phyloP scores from a whole-genome alignment of 2,888 invertebrate species.

The Cataglyphis cursor region DNA sequence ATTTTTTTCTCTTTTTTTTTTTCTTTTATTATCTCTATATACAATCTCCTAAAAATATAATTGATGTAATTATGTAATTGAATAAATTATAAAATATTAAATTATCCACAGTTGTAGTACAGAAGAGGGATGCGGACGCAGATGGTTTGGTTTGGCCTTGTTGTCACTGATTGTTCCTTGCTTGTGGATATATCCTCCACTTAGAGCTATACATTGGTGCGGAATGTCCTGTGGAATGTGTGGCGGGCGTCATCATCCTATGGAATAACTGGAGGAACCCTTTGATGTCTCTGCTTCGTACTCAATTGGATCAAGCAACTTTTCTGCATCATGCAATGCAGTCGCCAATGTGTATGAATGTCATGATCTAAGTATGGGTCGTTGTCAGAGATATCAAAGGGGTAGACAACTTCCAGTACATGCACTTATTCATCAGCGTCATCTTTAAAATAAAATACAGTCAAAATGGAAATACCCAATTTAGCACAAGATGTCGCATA shows the following conservation, averaged over 20 bases:
- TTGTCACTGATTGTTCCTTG: constrained; percentile 96
- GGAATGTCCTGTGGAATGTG: constrained; percentile 93
- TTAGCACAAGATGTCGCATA: constrained; percentile 74
- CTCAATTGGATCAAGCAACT: constrained; percentile 74
- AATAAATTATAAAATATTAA: constrained; percentile 61
- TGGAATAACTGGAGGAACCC: constrained; percentile 86
- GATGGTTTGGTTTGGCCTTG: constrained; percentile 95
- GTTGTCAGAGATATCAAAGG: constrained; percentile 86
- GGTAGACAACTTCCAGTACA: constrained; percentile 85
- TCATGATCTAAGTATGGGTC: constrained; percentile 83
- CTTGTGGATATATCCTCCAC: constrained; percentile 96
- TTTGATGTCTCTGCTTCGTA: constrained; percentile 85
- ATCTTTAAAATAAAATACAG: constrained; percentile 79
- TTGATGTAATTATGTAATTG: neutral
- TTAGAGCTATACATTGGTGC: constrained; percentile 94
- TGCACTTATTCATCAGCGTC: constrained; percentile 85
- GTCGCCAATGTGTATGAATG: constrained; percentile 85
- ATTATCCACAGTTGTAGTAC: constrained; percentile 82
- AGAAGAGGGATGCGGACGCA: constrained; percentile 92
- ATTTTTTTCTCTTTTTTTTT: neutral
- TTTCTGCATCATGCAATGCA: constrained; percentile 70
- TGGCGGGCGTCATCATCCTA: constrained; percentile 92
- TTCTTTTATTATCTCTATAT: neutral
- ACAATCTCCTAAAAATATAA: neutral
- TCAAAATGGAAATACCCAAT: constrained; percentile 58